Conservation (phyloP, 2,113 vertebrate genomes). For the Meleagris gallopavo region DNA sequence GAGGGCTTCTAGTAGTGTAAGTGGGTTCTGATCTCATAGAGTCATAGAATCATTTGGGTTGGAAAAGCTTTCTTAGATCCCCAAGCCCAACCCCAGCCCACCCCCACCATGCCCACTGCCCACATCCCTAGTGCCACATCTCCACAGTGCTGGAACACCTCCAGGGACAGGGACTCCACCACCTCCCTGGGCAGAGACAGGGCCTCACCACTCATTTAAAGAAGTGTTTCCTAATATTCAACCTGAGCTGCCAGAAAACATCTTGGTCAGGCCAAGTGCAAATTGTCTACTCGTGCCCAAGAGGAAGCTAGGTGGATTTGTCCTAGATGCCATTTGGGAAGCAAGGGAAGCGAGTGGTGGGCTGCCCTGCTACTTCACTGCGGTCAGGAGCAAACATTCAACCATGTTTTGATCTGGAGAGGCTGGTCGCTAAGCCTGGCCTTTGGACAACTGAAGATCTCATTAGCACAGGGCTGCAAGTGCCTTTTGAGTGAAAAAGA, state of each 20-base stretch:
- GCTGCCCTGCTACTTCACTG: background rate
- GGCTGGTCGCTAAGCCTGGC: background rate
- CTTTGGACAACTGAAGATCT: background rate
- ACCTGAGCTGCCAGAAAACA: background rate
- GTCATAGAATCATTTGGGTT: too few species aligned
- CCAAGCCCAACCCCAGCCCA: too few species aligned
- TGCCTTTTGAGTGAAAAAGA: background rate
- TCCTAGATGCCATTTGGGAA: background rate
- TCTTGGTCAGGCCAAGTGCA: accelerated
- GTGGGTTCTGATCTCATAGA: background rate
- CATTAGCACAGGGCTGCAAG: background rate
- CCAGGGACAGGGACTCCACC: too few species aligned
- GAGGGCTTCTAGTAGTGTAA: background rate
- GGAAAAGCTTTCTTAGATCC: too few species aligned
- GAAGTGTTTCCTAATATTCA: too few species aligned
- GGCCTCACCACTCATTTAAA: too few species aligned
- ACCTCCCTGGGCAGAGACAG: too few species aligned
- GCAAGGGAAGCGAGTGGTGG: accelerated
- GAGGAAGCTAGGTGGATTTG: background rate
- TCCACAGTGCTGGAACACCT: too few species aligned
- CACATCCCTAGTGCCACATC: too few species aligned
- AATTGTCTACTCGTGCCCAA: background rate
- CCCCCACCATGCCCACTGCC: too few species aligned
- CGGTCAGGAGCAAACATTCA: background rate
- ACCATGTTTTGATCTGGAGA: background rate